Percentiles rank a stretch among this genome's conserved stretches.
Conservation (phyloP, 2,113 vertebrate species). For the Cavia aperea region DNA sequence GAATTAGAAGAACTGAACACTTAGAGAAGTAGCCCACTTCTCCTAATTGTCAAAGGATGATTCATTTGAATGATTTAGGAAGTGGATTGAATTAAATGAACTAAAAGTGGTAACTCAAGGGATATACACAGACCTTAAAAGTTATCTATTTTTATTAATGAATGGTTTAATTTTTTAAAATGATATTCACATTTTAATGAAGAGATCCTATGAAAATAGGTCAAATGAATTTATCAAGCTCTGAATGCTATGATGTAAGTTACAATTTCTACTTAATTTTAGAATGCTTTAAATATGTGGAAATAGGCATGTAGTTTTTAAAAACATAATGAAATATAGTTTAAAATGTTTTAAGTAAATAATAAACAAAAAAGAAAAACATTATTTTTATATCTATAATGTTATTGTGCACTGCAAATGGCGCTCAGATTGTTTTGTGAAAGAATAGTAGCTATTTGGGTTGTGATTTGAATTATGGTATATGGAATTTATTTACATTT, state of each 20-base stretch:
- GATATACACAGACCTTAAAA: neutral
- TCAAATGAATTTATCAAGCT: neutral
- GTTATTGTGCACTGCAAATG: neutral
- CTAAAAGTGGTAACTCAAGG: neutral
- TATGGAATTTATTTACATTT: neutral
- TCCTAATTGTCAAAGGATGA: neutral
- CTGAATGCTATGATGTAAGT: neutral
- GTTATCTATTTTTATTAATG: neutral
- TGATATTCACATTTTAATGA: neutral
- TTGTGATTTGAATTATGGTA: neutral
- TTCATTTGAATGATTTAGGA: neutral
- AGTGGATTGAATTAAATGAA: neutral
- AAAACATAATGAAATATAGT: neutral
- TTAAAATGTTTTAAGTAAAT: neutral
- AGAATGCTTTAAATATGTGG: neutral
- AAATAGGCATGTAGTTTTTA: neutral
- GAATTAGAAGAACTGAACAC: neutral
- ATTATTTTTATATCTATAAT: neutral
- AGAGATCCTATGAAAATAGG: neutral
- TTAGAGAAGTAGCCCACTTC: neutral
- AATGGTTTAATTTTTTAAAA: neutral
- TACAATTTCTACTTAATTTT: neutral
- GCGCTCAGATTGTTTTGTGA: neutral
- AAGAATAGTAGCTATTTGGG: neutral
- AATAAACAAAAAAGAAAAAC: neutral